Evolutionary conservation across 2,113 vertebrate species (phyloP), one percentile per base, ranked within the genome.

Genomic region (Phyllopteryx taeniolatus): DNA sequence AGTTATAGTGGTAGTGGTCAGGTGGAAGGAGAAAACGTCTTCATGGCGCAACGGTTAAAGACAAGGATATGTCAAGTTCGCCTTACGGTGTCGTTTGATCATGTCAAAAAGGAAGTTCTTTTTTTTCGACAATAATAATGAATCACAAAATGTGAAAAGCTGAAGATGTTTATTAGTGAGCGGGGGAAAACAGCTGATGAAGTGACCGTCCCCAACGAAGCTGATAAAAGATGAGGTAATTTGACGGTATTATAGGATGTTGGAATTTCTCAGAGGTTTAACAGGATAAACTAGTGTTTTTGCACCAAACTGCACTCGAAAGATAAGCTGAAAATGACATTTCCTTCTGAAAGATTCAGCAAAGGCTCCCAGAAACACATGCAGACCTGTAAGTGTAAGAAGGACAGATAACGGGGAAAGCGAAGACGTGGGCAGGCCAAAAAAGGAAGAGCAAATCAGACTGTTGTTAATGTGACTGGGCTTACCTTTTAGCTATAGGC

Each of bases 401-500:
- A 90, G 91, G 86, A 91, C 84, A 86, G 83, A 89, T 86, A 88
- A 88, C 67, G 12, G 10, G 27, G 2, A 5, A 81, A 82, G 80
- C 92, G 20, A 66, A 35, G 42, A 35, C 66, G 51, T 3, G n/a
- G 3, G 39, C 51, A 35, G 67, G 69, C 77, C 51, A 54, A 80
- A 47, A 74, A 19, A n/a, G 73, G 79, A 89, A 86, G 78, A 92
- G 78, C 84, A 76, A 85, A 79, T 86, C 82, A 83, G 68, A 83
- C 15, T 82, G 79, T 85, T 80, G 81, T 72, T 89, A 83, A 84
- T 72, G 79, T 88, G 80, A 86, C 84, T 82, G 87, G 90, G 83
- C 96, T 98, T 98, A 98, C 96, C 96, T 98, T 90, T 96, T 94
- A 95, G 93, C 95, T 95, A 97, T 95, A 97, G 92, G 95, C 94